A percentile compares a stretch with the other conserved stretches of the same genome.
These are phyloP conservation scores for Nesogale talazaci DNA, from an alignment of 2,113 vertebrate genomes.

Conservation along the genomic window DNA sequence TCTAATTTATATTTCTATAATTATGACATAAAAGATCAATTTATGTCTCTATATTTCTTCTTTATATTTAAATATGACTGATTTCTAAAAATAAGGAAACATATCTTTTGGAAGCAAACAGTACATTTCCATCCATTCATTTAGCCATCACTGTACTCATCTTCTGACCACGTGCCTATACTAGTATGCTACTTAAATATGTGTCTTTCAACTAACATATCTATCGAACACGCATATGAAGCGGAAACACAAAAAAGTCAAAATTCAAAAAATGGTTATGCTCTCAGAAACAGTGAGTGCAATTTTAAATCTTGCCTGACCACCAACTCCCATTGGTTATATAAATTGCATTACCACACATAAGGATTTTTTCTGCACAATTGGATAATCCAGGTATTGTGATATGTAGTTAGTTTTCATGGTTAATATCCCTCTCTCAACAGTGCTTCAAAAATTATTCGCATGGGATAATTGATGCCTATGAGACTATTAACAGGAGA, in stretches of 20 bases:
- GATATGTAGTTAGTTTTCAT: no score
- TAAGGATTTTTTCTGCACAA: no score
- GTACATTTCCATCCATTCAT: not conserved
- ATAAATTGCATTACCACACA: no score
- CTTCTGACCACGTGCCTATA: conserved; percentile 38
- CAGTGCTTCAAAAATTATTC: no score
- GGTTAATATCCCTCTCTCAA: no score
- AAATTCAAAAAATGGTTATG: conserved; percentile 30
- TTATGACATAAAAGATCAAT: no score
- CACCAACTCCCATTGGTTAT: no score
- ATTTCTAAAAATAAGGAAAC: not conserved
- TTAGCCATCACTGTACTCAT: not conserved
- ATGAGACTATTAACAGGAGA: no score
- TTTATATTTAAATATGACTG: not conserved
- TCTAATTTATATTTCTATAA: conserved; percentile 60
- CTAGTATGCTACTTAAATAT: not conserved
- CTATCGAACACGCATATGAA: not conserved
- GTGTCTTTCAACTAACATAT: conserved; percentile 32
- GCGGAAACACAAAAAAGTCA: not conserved
- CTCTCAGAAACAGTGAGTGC: not conserved
- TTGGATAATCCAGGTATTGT: no score
- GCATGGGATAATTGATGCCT: no score
- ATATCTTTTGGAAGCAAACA: not conserved
- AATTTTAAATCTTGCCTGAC: no score
- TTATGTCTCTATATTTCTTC: no score